Base-by-base conservation (phyloP, 2,113 vertebrate genomes). In the Urocolius indicus region DNA sequence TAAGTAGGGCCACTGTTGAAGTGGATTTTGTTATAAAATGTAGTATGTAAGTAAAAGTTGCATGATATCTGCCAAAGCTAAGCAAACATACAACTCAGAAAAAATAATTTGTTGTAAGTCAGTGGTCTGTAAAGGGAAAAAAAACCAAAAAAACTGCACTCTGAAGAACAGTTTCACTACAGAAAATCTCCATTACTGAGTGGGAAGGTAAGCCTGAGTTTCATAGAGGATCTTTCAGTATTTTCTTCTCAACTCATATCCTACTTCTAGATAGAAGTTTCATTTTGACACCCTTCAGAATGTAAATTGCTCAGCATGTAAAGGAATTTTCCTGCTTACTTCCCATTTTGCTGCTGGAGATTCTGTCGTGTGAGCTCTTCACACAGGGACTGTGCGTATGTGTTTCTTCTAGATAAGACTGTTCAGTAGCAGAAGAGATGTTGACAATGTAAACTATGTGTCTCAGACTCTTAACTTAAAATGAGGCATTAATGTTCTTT, bases 211-310 rank as follows among this genome's bases (percentile, higher is more conserved):
- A 93, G 36, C 77, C 46, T 51, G 73, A 93, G 51, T 82, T 94
- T 84, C 89, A 79, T 22, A 55, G 43, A 72, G 22, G 82, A 65
- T 43, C 45, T 32, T 54, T 52, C 15, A 48, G 32, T 71, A 5
- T 83, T 43, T 91, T 46, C 32, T 80, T 92, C 48, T n/a, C 16
- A 8, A 16, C 58, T 81, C 7, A 11, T 88, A 19, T 24, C 72
- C 92, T 84, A 73, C 77, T 84, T 89, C 48, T 45, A 19, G 1
- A 21, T 11, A 32, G 19, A 49, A 18, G 18, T 73, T 80, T 69
- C 45, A 29, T 95, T 90, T 82, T 63, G 74, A 46, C 29, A 62
- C 71, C 36, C 24, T 58, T 94, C 87, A 54, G 74, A 91, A 85
- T 84, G 54, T 69, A 26, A 94, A 91, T 82, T 79, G 74, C 61